Percentiles rank a stretch among this genome's conserved stretches.
Conservation (phyloP, 92 coral and sea anemone genomes). For the Umimayanthus chanpuru region DNA sequence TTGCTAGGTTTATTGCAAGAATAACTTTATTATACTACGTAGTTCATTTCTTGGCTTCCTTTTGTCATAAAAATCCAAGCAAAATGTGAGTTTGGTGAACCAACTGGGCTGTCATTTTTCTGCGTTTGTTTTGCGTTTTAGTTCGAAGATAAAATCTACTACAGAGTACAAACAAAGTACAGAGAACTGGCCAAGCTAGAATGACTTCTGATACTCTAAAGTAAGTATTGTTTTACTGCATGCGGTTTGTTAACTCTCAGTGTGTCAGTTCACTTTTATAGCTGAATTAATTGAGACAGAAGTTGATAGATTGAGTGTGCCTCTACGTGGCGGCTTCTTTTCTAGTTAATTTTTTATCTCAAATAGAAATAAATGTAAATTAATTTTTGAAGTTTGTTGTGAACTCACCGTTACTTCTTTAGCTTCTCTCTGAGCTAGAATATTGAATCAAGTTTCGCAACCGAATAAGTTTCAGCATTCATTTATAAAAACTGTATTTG, state of each 20-base stretch:
- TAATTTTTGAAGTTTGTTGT: background rate
- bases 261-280: background rate
- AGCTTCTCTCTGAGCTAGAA: background rate
- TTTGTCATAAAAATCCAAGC: too few species aligned
- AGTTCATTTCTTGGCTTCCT: too few species aligned
- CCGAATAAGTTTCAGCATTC: background rate
- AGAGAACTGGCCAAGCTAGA: too few species aligned
- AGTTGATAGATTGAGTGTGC: background rate
- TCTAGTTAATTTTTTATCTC: background rate
- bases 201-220: too few species aligned
- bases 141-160: too few species aligned
- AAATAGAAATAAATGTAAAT: background rate
- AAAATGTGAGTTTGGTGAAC: too few species aligned
- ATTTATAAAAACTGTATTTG: background rate
- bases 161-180: too few species aligned
- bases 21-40: too few species aligned
- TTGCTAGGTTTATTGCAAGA: too few species aligned
- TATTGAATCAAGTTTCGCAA: background rate
- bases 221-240: background rate
- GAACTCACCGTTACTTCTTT: background rate
- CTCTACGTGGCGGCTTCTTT: too few species aligned
- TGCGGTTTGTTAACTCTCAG: background rate
- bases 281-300: slow-evolving; percentile 5
- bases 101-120: too few species aligned
- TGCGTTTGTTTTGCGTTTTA: too few species aligned